A percentile compares a stretch with the other conserved stretches of the same genome.
Conservation (phyloP, 2,113 vertebrate species). For the Gallinago paraguaiae region DNA sequence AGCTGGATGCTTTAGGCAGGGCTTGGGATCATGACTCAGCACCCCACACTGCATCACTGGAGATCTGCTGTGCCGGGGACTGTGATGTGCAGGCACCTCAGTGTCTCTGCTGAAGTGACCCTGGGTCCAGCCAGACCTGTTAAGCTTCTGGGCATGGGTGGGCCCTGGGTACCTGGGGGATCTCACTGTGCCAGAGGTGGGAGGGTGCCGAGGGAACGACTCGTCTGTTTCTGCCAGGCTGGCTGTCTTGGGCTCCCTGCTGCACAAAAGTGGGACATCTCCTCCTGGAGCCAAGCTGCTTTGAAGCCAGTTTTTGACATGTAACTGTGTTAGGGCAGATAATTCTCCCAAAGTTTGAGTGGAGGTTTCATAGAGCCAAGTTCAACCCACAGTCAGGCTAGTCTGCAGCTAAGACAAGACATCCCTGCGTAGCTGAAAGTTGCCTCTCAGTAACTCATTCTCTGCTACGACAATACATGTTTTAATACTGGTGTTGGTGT, state of each 20-base stretch:
- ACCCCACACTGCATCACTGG: background rate
- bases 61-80: accelerated
- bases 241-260: background rate
- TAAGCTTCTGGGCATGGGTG: background rate
- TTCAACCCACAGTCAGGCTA: background rate
- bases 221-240: background rate
- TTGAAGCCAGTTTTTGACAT: background rate
- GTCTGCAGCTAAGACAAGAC: background rate
- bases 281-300: background rate
- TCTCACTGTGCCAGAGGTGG: accelerated
- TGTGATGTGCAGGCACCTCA: accelerated
- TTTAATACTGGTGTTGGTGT: background rate
- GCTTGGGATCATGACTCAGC: background rate
- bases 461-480: background rate
- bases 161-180: background rate
- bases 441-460: background rate
- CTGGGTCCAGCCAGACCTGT: background rate
- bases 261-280: background rate
- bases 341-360: background rate
- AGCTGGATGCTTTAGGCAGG: background rate
- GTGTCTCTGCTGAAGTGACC: background rate
- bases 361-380: background rate
- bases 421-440: background rate
- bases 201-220: background rate
- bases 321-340: background rate